Evolutionary conservation across 1,140 invertebrate species (phyloP), one percentile per base, ranked within the genome.

Genomic region (Paramacrobiotus metropolitanus): DNA sequence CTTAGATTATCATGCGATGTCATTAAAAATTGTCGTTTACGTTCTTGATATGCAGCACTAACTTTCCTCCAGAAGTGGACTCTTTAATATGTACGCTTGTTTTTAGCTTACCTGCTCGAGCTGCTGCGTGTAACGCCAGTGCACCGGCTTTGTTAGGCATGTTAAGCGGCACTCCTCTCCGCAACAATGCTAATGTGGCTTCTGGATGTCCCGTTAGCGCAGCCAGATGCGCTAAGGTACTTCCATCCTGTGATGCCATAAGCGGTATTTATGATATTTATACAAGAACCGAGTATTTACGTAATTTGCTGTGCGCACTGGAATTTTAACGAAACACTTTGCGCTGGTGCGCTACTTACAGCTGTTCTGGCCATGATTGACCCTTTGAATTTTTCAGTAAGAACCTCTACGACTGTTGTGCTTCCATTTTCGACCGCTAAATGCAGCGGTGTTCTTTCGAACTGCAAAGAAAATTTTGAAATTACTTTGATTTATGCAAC

Each of bases 151-250:
- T 98, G 74, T 98, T 98, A 64, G 94, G 93, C 92, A 98, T 98
- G 69, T 96, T 89, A 0, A 98, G 77, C 63, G 95, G 96, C n/a
- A 98, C 93, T 2, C 94, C 94, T 73, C 94, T 94, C 71, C 92
- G 94, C 70, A 98, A 87, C 29, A 98, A 83, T 79, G 92, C 91
- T 76, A 92, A 85, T n/a, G 94, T 93, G 65, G 92, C 96, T 66
- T 95, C 91, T 1, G 93, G 89, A 73, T 97, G 92, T 0, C 93
- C 94, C 71, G 87, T 90, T 45, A 90, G 73, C 0, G 91, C 93
- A 0, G 92, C 92, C 61, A 97, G 93, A 71, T 98, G 94, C 85
- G 97, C 94, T 59, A 98, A 73, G 0, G 94, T 99, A 65, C 86
- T 94, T 59, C 94, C 94, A 74, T 98, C 94, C 66, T 76, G 48